phyloP scores from a whole-genome alignment of 2,797 vertebrate species.

The Scolopax rusticola region DNA sequence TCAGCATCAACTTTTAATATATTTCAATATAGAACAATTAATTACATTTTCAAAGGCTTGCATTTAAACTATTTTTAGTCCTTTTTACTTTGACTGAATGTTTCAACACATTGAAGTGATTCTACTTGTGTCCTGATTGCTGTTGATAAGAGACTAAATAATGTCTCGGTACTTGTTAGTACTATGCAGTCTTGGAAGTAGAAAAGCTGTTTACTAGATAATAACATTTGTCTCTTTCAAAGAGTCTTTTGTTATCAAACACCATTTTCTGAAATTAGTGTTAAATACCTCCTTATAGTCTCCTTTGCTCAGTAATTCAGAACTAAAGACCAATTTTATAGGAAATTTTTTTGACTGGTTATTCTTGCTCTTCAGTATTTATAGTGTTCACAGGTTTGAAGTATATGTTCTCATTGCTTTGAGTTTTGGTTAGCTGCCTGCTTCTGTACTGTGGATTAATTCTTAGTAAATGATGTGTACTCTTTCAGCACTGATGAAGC shows the following conservation, averaged over 20 bases:
- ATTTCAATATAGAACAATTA: background rate
- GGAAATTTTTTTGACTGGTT: background rate
- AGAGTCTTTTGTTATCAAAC: background rate
- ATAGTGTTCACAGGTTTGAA: background rate
- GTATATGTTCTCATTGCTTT: background rate
- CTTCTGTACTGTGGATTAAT: background rate
- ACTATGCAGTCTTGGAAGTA: background rate
- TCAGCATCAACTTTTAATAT: background rate
- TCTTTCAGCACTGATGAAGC: slow-evolving; percentile 93
- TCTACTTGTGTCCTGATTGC: background rate
- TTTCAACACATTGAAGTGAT: background rate
- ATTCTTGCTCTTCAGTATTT: slow-evolving; percentile 1
- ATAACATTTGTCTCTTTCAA: background rate
- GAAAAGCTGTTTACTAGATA: background rate
- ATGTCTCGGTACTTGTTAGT: background rate
- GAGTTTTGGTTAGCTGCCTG: background rate
- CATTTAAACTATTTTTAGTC: background rate
- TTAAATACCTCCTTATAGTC: background rate
- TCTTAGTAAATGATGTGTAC: slow-evolving; percentile 10
- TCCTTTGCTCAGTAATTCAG: background rate
- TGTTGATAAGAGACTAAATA: background rate
- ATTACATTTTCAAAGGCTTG: background rate
- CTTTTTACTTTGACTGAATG: background rate
- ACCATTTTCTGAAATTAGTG: background rate
- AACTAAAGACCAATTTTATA: background rate